Conservation (phyloP, 2,797 vertebrate species). For the Lagocephalus sceleratus region DNA sequence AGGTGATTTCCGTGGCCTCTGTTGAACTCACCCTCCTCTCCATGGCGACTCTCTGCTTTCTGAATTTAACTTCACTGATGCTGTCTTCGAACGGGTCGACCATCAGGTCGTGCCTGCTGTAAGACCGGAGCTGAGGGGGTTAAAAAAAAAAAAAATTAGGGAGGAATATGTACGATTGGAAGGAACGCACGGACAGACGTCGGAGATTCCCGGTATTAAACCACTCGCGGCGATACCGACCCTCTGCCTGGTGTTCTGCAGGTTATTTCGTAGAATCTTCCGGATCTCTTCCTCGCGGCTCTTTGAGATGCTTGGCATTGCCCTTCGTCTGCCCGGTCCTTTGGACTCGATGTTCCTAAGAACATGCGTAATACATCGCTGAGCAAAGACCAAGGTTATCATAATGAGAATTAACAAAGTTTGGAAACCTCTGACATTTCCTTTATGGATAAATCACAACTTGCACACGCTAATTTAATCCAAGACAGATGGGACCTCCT, state of each 20-base stretch:
- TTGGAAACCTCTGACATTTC: background rate
- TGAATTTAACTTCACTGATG: conserved; percentile 85
- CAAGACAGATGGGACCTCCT: background rate
- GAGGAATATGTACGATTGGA: too few relatives aligned
- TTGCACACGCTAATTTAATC: too few relatives aligned
- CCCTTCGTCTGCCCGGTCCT: conserved; percentile 42
- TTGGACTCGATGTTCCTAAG: conserved; percentile 81
- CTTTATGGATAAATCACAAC: background rate
- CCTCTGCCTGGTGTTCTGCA: conserved; percentile 90
- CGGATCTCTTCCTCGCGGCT: conserved; percentile 89
- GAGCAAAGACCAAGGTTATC: background rate
- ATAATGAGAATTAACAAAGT: background rate
- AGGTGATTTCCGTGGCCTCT: too few relatives aligned
- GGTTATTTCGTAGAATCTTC: conserved; percentile 84
- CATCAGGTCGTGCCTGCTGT: conserved; percentile 89
- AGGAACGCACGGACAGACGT: background rate
- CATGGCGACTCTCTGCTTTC: conserved; percentile 84
- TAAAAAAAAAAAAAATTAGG: too few relatives aligned
- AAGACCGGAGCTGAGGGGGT: conserved; percentile 83
- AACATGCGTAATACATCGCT: background rate
- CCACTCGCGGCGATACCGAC: conserved; percentile 58
- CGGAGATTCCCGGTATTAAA: too few relatives aligned
- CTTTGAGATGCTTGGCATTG: conserved; percentile 83
- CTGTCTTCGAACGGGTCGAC: conserved; percentile 86
- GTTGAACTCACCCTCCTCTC: conserved; percentile 83